Evolutionary conservation across 2,888 invertebrate genomes (phyloP).

Genomic region (Drosophila histrio): DNA sequence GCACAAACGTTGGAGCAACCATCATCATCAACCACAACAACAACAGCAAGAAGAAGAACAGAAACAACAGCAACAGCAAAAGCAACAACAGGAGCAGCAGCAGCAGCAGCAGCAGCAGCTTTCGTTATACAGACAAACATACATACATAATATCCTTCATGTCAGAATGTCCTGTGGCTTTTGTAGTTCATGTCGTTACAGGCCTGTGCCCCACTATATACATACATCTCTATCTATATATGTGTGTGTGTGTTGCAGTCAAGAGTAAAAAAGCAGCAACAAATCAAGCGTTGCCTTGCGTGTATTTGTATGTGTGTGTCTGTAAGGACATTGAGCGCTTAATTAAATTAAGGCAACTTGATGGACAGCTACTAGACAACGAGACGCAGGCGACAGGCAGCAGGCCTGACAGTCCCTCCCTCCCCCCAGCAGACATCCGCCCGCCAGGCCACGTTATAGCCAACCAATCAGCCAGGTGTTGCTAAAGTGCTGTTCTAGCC

Average conservation of each 20-base stretch:
- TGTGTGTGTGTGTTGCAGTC: conserved; percentile 62
- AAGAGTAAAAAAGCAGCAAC: conserved; percentile 76
- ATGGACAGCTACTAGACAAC: conserved; percentile 79
- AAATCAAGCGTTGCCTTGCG: conserved; percentile 67
- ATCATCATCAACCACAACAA: conserved; percentile 22
- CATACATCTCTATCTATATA: not conserved
- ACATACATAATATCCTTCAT: conserved; percentile 71
- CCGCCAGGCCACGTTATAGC: conserved; percentile 8
- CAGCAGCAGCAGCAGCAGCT: conserved; percentile 2
- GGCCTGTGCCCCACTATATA: conserved; percentile 47
- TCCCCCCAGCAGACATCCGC: not conserved
- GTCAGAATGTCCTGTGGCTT: conserved; percentile 75
- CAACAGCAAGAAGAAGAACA: conserved; percentile 9
- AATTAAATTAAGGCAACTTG: conserved; percentile 76
- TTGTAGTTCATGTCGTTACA: conserved; percentile 65
- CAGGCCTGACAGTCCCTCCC: conserved; percentile 9
- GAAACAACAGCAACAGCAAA: conserved; percentile 4
- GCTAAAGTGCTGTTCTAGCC: conserved; percentile 54
- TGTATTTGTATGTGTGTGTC: conserved; percentile 23
- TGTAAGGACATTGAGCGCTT: conserved; percentile 78
- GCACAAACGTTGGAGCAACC: conserved; percentile 40
- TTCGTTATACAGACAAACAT: conserved; percentile 22
- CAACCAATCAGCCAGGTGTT: conserved; percentile 68
- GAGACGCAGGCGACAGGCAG: conserved; percentile 38
- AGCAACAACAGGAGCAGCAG: not conserved